phyloP scores from a whole-genome alignment of 2,888 invertebrate genomes.

The Trachelus tabidus region DNA sequence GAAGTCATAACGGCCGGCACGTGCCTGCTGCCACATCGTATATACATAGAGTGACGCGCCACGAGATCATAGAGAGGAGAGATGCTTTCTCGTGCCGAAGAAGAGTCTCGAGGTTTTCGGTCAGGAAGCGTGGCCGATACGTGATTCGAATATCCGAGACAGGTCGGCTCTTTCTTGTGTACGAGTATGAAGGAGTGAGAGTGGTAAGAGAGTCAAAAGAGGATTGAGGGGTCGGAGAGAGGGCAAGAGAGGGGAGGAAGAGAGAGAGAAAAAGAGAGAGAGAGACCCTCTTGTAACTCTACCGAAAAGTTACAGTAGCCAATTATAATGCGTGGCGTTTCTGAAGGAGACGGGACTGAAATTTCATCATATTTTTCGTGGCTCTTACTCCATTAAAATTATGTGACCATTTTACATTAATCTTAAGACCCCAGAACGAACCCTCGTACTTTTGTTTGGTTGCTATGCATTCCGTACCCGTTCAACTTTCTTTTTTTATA shows the following conservation, averaged over 20 bases:
- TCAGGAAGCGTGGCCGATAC: conserved; percentile 55
- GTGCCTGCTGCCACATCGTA: conserved; percentile 37
- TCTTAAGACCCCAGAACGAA: not conserved
- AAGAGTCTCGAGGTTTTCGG: conserved; percentile 24
- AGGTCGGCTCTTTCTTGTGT: not conserved
- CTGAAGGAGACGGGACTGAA: not conserved
- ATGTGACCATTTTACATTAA: conserved; percentile 21
- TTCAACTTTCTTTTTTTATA: not conserved
- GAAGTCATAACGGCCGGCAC: conserved; percentile 54
- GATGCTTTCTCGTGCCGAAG: not conserved
- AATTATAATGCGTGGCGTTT: conserved; percentile 12
- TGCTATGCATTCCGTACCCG: not conserved
- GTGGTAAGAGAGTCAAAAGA: not conserved
- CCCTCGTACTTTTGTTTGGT: not conserved
- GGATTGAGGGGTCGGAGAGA: not conserved
- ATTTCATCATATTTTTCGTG: conserved; percentile 14
- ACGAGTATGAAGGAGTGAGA: not conserved
- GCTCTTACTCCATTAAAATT: conserved; percentile 19
- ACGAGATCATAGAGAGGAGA: not conserved
- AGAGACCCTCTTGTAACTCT: not conserved
- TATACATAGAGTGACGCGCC: conserved; percentile 18
- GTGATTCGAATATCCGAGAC: conserved; percentile 46
- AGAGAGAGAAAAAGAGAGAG: not conserved
- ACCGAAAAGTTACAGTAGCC: conserved; percentile 4
- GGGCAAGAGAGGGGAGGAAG: too few species aligned